phyloP scores from a whole-genome alignment of 1,140 invertebrate genomes.

The Drosophila kepulauana region DNA sequence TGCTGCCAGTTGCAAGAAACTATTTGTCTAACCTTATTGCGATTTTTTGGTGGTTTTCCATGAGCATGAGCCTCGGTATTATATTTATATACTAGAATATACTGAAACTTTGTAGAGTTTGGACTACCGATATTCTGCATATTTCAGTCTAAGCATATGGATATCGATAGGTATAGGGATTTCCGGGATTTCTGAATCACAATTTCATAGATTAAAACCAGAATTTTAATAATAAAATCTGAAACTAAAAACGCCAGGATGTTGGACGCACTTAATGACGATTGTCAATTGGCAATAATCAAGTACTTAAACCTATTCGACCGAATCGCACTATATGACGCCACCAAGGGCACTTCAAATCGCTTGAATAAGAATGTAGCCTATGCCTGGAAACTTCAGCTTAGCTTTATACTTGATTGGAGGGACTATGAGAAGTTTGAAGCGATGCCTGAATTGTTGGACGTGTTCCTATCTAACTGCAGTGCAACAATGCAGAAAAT shows the following conservation, averaged over 20 bases:
- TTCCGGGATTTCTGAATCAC: not conserved
- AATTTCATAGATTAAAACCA: not conserved
- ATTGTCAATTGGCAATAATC: not conserved
- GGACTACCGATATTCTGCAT: too few species aligned
- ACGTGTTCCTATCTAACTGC: not conserved
- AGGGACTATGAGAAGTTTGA: not conserved
- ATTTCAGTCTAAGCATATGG: too few species aligned
- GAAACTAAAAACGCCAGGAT: too few species aligned
- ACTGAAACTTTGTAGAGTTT: too few species aligned
- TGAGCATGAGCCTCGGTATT: too few species aligned
- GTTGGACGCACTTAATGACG: too few species aligned
- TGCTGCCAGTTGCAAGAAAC: too few species aligned
- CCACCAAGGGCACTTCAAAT: not conserved
- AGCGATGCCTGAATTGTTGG: not conserved
- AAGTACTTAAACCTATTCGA: slow-evolving; percentile 6
- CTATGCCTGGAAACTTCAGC: slow-evolving; percentile 17
- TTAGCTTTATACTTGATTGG: not conserved
- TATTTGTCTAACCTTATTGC: too few species aligned
- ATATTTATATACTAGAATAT: too few species aligned
- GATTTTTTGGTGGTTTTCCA: too few species aligned
- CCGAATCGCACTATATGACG: slow-evolving; percentile 6
- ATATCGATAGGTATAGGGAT: too few species aligned
- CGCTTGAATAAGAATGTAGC: slow-evolving; percentile 10
- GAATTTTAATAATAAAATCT: not conserved
- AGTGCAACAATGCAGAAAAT: slow-evolving; percentile 1